phyloP scores from a whole-genome alignment of 2,113 vertebrate species.

The Scalopus aquaticus region DNA sequence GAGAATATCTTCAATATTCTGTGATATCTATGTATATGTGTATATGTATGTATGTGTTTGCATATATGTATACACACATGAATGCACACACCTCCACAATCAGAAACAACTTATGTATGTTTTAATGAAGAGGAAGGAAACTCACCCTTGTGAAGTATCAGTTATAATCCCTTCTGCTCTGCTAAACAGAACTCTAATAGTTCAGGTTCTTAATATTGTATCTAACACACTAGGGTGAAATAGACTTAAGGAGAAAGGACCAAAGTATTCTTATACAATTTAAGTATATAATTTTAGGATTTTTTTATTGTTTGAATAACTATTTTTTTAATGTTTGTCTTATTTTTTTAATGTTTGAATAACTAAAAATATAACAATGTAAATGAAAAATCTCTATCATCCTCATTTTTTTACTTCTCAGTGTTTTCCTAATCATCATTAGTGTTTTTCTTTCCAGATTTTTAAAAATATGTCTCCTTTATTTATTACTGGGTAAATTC shows the following conservation, averaged over 20 bases:
- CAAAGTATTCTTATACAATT: background rate
- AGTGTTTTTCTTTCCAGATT: slow-evolving; percentile 23
- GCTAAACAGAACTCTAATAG: background rate
- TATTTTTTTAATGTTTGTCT: too few species aligned
- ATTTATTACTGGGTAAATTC: background rate
- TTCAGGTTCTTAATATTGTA: background rate
- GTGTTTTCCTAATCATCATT: background rate
- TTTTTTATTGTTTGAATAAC: slow-evolving; percentile 24
- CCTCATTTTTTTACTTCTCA: slow-evolving; percentile 13
- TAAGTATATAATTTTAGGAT: background rate
- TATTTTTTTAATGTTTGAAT: slow-evolving; percentile 24
- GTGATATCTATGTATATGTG: background rate
- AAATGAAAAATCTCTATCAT: background rate
- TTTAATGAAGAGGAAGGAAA: slow-evolving; percentile 9
- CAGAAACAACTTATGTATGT: background rate
- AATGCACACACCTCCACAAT: background rate
- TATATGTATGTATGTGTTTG: background rate
- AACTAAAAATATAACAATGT: background rate
- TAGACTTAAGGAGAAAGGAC: background rate
- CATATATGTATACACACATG: background rate
- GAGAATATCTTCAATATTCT: background rate
- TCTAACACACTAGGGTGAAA: background rate
- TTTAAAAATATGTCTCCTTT: background rate
- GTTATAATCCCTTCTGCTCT: background rate
- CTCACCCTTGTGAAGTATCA: background rate